phyloP scores from a whole-genome alignment of 2,888 invertebrate species.

The Acrobasis repandana region DNA sequence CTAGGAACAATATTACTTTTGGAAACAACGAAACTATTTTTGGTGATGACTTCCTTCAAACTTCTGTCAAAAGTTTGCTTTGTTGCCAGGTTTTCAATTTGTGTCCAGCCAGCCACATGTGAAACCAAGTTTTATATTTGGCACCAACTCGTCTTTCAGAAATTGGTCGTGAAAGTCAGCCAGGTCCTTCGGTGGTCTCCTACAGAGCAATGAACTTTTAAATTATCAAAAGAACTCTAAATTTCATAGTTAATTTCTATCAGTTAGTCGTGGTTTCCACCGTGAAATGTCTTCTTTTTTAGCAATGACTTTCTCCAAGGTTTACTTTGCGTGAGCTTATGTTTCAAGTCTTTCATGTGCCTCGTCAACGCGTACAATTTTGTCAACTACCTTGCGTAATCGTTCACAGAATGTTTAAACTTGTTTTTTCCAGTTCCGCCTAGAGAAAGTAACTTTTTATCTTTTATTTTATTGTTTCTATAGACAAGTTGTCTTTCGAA shows the following conservation, averaged over 20 bases:
- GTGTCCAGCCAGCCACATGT: conserved; percentile 45
- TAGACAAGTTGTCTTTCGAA: conserved; percentile 47
- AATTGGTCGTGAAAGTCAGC: conserved; percentile 45
- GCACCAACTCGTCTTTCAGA: conserved; percentile 45
- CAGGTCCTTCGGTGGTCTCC: not conserved
- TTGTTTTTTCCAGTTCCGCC: conserved; percentile 57
- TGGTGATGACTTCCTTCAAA: conserved; percentile 42
- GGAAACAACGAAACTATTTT: conserved; percentile 33
- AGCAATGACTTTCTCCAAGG: conserved; percentile 61
- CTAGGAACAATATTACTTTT: not conserved
- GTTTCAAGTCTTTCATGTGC: conserved; percentile 60
- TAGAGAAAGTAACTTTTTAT: conserved; percentile 66
- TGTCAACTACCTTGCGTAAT: conserved; percentile 71
- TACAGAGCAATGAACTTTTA: conserved; percentile 5
- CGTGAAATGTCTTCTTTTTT: conserved; percentile 47
- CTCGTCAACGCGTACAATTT: conserved; percentile 54
- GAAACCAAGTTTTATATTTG: conserved; percentile 51
- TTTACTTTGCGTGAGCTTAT: conserved; percentile 51
- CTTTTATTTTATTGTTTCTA: conserved; percentile 49
- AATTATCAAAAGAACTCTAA: not conserved
- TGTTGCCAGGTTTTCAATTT: conserved; percentile 48
- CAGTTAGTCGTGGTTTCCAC: conserved; percentile 35
- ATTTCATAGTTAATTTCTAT: not conserved
- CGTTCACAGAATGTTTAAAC: conserved; percentile 57
- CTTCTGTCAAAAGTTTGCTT: conserved; percentile 42